Conservation (phyloP, 2,888 invertebrate species). For the Thymelicus sylvestris region DNA sequence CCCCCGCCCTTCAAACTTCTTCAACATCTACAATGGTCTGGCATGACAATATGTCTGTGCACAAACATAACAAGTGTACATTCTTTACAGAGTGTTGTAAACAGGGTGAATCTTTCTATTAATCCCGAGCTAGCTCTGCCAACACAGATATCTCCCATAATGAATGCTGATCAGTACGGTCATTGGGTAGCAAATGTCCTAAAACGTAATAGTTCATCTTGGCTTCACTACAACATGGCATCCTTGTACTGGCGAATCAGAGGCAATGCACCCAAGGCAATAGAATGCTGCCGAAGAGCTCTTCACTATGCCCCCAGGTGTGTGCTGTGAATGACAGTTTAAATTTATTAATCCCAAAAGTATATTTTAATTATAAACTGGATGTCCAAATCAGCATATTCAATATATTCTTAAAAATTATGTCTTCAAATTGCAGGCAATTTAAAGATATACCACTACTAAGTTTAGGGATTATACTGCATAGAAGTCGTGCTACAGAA, state of each 20-base stretch:
- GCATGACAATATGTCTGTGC: neutral
- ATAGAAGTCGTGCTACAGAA: conserved; percentile 86
- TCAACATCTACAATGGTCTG: no score
- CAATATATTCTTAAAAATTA: conserved; percentile 38
- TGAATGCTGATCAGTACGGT: conserved; percentile 79
- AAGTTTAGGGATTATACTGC: conserved; percentile 90
- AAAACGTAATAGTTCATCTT: conserved; percentile 88
- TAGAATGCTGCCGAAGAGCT: conserved; percentile 91
- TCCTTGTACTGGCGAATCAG: conserved; percentile 91
- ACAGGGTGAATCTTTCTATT: conserved; percentile 64
- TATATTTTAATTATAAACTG: neutral
- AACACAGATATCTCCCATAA: conserved; percentile 58
- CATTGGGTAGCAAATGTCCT: conserved; percentile 87
- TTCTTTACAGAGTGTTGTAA: conserved; percentile 62
- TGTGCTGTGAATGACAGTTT: neutral
- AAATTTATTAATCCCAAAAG: neutral
- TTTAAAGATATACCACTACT: conserved; percentile 90
- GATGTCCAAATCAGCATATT: no score
- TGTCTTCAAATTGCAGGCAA: conserved; percentile 76
- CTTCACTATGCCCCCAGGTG: conserved; percentile 90
- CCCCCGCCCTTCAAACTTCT: no score
- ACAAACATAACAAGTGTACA: neutral
- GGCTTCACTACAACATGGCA: conserved; percentile 92
- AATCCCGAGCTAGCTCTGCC: conserved; percentile 60
- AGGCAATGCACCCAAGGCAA: conserved; percentile 90